Conservation (phyloP, 2,888 invertebrate genomes). For the Geophilus truncorum region DNA sequence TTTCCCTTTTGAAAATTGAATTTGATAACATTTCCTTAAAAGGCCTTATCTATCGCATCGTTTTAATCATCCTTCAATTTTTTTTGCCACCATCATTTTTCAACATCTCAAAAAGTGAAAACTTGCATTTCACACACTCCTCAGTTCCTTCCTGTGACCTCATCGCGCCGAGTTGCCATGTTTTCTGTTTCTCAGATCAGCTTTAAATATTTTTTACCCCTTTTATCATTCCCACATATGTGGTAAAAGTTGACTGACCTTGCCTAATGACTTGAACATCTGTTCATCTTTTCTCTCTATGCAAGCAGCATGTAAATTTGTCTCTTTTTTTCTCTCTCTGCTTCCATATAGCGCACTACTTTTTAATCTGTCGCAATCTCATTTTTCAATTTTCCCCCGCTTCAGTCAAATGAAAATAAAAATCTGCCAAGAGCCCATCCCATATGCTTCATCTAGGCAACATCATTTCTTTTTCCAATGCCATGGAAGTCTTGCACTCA, state of each 20-base stretch:
- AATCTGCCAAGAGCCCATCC: background rate
- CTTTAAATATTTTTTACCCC: slow-evolving; percentile 20
- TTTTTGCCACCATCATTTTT: background rate
- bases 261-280: slow-evolving; percentile 20
- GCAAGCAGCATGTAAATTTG: slow-evolving; percentile 20
- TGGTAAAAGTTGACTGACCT: slow-evolving; percentile 20
- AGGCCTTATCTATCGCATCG: background rate
- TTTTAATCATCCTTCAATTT: background rate
- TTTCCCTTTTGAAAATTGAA: background rate
- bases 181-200: slow-evolving; percentile 20
- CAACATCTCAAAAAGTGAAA: background rate
- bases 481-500: background rate
- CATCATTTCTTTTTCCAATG: background rate
- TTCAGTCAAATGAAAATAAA: slow-evolving; percentile 12
- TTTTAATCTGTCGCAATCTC: slow-evolving; percentile 16
- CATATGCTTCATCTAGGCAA: background rate
- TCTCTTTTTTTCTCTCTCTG: background rate
- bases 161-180: background rate
- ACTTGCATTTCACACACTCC: background rate
- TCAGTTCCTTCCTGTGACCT: slow-evolving; percentile 16
- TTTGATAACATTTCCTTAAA: background rate
- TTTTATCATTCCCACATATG: slow-evolving; percentile 20
- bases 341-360: background rate
- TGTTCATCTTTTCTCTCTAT: slow-evolving; percentile 16
- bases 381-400: slow-evolving; percentile 20